Evolutionary conservation across 2,113 vertebrate genomes (phyloP).

Genomic region (Ellobius talpinus): DNA sequence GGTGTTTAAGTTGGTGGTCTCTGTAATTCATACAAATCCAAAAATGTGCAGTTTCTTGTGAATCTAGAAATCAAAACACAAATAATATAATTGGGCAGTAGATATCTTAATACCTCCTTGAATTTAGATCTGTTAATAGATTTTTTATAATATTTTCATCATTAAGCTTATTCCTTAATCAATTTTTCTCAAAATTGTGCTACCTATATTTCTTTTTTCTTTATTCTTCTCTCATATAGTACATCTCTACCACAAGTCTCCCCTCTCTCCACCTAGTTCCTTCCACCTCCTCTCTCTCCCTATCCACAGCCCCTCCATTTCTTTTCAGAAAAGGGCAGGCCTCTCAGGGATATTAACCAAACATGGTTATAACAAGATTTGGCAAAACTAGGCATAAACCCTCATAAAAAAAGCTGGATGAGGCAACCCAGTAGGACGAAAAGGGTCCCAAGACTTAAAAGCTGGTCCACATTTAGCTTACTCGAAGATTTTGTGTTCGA

Average conservation of each 20-base stretch:
- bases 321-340: not conserved
- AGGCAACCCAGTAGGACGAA: not conserved
- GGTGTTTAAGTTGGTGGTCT: not conserved
- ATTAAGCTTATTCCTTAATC: no score
- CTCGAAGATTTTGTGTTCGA: not conserved
- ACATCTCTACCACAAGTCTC: not conserved
- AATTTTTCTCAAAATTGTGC: not conserved
- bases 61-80: not conserved
- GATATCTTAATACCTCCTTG: not conserved
- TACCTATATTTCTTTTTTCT: not conserved
- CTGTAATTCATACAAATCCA: not conserved
- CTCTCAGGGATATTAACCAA: not conserved
- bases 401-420: not conserved
- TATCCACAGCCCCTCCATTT: not conserved
- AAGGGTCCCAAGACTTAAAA: slow-evolving; percentile 27
- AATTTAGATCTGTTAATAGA: slow-evolving; percentile 17
- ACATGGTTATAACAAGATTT: not conserved
- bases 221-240: not conserved
- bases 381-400: not conserved
- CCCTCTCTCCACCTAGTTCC: fast-evolving
- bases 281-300: not conserved
- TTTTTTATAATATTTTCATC: slow-evolving; percentile 12
- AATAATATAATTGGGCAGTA: not conserved
- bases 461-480: not conserved
- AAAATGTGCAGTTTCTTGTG: not conserved